Base-by-base conservation (phyloP, 2,797 vertebrate genomes). In the Austrolebias charrua region DNA sequence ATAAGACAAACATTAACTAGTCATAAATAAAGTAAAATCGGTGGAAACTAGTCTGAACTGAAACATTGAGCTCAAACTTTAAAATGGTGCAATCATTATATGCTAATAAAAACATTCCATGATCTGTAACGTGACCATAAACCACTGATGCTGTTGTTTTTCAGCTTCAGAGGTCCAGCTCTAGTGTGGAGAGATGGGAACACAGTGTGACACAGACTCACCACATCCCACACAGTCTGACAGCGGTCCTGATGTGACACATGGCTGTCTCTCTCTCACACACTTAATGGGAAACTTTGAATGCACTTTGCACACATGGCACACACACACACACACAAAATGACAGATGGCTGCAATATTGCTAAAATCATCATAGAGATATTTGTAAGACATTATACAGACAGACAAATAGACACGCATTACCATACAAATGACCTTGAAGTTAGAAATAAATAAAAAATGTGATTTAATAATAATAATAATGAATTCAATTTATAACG, bases 151-250 rank as follows among this genome's bases (percentile, higher is more conserved):
- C 74, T 24, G 15, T 47, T 65, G 64, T 57, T 62, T 60, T 69
- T 73, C 76, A 71, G 76, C 59, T 59, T 82, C 75, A 74, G 60
- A 60, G 63, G 67, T 44, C 58, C 35, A 53, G 61, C 38, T 59
- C 53, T 78, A 72, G 84, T 80, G 55, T 70, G 66, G 52, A 31
- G 63, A 83, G 82, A 84, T 55, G 4, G 78, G 75, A 76, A 81
- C 78, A 71, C 73, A 57, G 66, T 42, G 75, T 81, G 71, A 83
- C 79, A 79, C 58, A 45, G 62, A 62, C 63, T 78, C 66, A 59
- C 61, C 29, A 20, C 60, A 2, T 55, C 70, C 69, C 6, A 44
- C 78, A 28, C 67, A 63, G 42, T 58, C 63, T 78, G 74, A 82
- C 68, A 69, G 57, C 60, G 16, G 73, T 76, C 73, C 80, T 75